Conservation (phyloP, 2,797 vertebrate genomes). For the Aulostomus chinensis region DNA sequence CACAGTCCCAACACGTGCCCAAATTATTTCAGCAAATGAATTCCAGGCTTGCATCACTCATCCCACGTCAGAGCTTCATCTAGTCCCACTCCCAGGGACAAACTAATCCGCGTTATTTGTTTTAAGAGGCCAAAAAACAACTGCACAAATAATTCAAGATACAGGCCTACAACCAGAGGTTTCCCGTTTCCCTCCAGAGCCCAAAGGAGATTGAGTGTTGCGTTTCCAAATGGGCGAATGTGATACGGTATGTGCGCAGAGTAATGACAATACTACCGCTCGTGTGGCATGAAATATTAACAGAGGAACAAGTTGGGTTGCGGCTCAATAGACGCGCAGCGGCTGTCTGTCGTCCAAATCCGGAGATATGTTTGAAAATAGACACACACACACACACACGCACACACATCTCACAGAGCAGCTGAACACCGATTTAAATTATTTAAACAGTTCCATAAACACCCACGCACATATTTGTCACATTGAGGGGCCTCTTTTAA, state of each 20-base stretch:
- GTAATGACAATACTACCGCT: constrained; percentile 77
- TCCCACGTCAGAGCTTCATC: constrained; percentile 39
- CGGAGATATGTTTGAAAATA: neutral
- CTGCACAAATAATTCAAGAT: constrained; percentile 72
- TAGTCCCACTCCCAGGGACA: too few relatives aligned
- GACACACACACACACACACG: neutral
- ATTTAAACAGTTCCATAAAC: too few relatives aligned
- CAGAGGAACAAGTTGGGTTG: constrained; percentile 76
- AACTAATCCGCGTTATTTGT: constrained; percentile 54
- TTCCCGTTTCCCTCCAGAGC: constrained; percentile 73
- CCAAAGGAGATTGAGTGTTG: constrained; percentile 70
- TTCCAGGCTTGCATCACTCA: constrained; percentile 27
- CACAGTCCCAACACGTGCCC: constrained; percentile 30
- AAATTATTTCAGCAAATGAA: constrained; percentile 38
- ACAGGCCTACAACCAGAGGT: constrained; percentile 64
- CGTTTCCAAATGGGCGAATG: constrained; percentile 78
- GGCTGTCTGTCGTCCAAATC: constrained; percentile 15
- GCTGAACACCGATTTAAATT: too few relatives aligned
- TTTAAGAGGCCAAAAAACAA: constrained; percentile 46
- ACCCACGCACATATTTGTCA: too few relatives aligned
- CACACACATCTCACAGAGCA: too few relatives aligned
- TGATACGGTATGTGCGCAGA: constrained; percentile 76
- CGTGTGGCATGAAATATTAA: constrained; percentile 83
- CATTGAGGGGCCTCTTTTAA: too few relatives aligned
- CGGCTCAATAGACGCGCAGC: constrained; percentile 41